Evolutionary conservation across 2,888 invertebrate species (phyloP).

Genomic region (Morpho achilles): DNA sequence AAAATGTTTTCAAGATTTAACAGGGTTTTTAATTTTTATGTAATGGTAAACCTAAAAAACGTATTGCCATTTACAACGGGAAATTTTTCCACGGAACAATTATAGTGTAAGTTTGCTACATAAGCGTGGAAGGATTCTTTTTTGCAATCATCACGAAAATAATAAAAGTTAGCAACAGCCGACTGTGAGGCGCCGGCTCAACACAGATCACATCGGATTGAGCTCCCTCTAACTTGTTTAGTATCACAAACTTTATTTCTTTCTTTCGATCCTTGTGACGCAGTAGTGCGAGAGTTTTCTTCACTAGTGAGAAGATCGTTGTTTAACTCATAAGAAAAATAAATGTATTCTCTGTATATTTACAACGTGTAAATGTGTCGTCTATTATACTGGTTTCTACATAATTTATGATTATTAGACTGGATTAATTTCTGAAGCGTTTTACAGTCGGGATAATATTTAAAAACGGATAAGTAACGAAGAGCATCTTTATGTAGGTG

Average conservation of each 20-base stretch:
- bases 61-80: not conserved
- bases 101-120: constrained; percentile 11
- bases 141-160: constrained; percentile 51
- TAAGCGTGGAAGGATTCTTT: constrained; percentile 37
- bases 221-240: constrained; percentile 49
- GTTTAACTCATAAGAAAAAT: too few relatives aligned
- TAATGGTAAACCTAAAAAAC: too few relatives aligned
- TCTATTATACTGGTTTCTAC: not conserved
- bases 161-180: constrained; percentile 65
- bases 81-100: constrained; percentile 9
- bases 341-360: too few relatives aligned
- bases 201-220: constrained; percentile 30
- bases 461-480: too few relatives aligned
- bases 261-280: not conserved
- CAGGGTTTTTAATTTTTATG: too few relatives aligned
- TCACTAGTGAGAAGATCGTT: too few relatives aligned
- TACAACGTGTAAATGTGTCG: too few relatives aligned
- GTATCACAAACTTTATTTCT: constrained; percentile 37
- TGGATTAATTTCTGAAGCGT: too few relatives aligned
- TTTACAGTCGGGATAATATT: too few relatives aligned
- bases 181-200: constrained; percentile 59
- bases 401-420: not conserved
- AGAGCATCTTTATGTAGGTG: too few relatives aligned
- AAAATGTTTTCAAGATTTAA: too few relatives aligned
- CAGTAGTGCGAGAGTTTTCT: not conserved